Evolutionary conservation across 30 jellyfish, hydroid and myxozoan genomes (phyloP).

Genomic region (Pseudorhiza aurosa): DNA sequence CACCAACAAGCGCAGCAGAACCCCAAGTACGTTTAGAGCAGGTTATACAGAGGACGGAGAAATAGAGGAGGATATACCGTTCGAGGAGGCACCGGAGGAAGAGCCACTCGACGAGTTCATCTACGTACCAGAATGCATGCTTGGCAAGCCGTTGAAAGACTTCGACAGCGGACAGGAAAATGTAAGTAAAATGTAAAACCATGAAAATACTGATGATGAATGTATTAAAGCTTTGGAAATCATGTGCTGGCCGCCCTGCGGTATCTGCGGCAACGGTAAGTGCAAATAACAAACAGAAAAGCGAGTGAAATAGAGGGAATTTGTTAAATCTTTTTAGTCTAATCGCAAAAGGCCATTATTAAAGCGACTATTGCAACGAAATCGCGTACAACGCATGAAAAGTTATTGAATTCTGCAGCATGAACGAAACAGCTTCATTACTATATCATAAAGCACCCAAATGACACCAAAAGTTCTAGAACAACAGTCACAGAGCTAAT

Average conservation of each 20-base stretch:
- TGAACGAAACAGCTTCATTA: too few species aligned
- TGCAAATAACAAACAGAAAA: constrained; percentile 35
- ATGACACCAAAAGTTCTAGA: too few species aligned
- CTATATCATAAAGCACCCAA: too few species aligned
- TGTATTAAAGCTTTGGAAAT: too few species aligned
- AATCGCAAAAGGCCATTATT: constrained; percentile 10
- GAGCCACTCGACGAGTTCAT: constrained; percentile 71
- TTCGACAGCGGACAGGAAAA: constrained; percentile 91
- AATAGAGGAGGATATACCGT: constrained; percentile 40
- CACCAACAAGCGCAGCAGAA: constrained; percentile 60
- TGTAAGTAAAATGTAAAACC: constrained; percentile 60
- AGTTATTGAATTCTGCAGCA: too few species aligned
- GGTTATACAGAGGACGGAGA: constrained; percentile 71
- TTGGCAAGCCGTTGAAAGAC: constrained; percentile 95
- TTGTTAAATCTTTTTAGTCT: background rate
- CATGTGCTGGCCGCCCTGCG: constrained; percentile 11
- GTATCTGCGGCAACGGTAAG: constrained; percentile 1
- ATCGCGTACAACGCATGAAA: too few species aligned
- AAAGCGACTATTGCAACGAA: background rate
- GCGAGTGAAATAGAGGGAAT: constrained; percentile 1
- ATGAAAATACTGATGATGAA: background rate
- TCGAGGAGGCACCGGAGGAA: constrained; percentile 62
- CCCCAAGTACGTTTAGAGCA: constrained; percentile 81
- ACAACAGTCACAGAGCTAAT: too few species aligned
- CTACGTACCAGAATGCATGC: constrained; percentile 94